Percentiles rank a stretch among this genome's conserved stretches.
Conservation (phyloP, 2,888 invertebrate species). For the Lapara coniferarum region DNA sequence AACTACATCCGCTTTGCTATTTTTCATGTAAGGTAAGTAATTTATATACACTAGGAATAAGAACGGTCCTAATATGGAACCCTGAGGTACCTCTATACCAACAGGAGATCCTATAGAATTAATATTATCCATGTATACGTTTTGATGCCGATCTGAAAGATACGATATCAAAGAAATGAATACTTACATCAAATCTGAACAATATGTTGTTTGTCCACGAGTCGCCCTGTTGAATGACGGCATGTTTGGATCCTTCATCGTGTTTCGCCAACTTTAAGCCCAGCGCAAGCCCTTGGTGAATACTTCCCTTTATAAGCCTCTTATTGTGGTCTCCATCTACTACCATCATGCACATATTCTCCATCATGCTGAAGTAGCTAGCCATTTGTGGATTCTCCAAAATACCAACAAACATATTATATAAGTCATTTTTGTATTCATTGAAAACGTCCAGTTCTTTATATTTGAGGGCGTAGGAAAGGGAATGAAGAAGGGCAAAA, state of each 20-base stretch:
- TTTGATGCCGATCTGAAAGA: no score
- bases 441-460: slow-evolving; percentile 25
- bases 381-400: background rate
- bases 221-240: slow-evolving; percentile 56
- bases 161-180: no score
- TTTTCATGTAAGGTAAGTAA: no score
- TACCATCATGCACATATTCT: background rate
- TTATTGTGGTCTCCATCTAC: slow-evolving; percentile 1
- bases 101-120: no score
- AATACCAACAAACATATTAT: slow-evolving; percentile 34
- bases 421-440: slow-evolving; percentile 30
- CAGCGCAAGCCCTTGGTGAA: background rate
- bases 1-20: no score
- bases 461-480: slow-evolving; percentile 32
- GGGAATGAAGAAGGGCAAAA: slow-evolving; percentile 37
- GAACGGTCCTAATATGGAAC: no score
- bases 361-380: background rate
- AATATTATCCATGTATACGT: no score
- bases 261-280: background rate
- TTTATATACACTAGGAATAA: no score
- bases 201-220: slow-evolving; percentile 60
- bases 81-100: no score
- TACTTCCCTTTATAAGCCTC: background rate
- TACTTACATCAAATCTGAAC: slow-evolving; percentile 48
- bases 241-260: slow-evolving; percentile 41